These are phyloP conservation scores for Manduca sexta DNA, from an alignment of 1,140 invertebrate genomes.

Conservation along the genomic window DNA sequence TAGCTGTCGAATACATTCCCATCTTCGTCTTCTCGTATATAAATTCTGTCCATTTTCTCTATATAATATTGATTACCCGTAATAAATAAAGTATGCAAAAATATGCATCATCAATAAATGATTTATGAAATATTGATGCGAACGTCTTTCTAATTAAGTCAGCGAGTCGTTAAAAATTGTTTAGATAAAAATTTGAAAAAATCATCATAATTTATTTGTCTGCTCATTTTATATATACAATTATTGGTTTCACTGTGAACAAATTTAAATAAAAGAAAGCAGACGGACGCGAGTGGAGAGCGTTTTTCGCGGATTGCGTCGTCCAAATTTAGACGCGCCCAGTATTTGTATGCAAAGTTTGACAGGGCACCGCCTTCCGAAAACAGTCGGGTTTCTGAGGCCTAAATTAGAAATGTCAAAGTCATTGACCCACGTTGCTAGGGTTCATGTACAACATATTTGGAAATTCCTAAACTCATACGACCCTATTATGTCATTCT, in stretches of 20 bases:
- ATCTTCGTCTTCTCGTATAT: too few relatives aligned
- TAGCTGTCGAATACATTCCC: too few relatives aligned
- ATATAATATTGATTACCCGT: too few relatives aligned
- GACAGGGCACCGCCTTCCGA: background rate
- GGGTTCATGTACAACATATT: background rate
- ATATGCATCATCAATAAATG: background rate
- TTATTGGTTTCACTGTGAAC: conserved; percentile 40
- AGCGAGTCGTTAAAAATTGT: background rate
- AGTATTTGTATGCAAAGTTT: conserved; percentile 5
- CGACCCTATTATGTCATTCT: too few relatives aligned
- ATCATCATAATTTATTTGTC: conserved; percentile 16
- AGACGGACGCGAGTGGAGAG: conserved; percentile 12
- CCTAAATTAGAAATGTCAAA: conserved; percentile 43
- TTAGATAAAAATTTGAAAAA: conserved; percentile 4
- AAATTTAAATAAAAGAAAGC: conserved; percentile 52
- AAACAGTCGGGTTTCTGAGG: conserved; percentile 16
- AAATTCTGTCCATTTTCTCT: too few relatives aligned
- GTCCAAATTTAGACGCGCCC: conserved; percentile 15
- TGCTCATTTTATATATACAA: conserved; percentile 16
- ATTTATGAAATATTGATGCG: conserved; percentile 1
- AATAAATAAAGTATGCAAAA: too few relatives aligned
- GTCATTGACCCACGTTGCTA: conserved; percentile 31
- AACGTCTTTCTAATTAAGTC: background rate
- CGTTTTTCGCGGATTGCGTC: conserved; percentile 32
- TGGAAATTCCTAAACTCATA: too few relatives aligned